phyloP scores from a whole-genome alignment of 2,113 vertebrate species.

The Hystrix brachyura region DNA sequence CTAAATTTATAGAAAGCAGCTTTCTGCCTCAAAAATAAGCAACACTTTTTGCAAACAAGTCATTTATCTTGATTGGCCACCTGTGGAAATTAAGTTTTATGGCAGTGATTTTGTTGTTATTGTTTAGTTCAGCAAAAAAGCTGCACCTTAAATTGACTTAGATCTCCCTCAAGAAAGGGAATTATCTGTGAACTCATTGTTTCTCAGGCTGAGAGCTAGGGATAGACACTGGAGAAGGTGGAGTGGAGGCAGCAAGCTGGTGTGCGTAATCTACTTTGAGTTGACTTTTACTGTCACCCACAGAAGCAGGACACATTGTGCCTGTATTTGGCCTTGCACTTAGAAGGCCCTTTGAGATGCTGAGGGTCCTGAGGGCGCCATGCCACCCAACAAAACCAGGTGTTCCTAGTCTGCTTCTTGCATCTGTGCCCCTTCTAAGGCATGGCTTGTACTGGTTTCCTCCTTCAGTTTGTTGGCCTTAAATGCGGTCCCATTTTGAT shows the following conservation, averaged over 20 bases:
- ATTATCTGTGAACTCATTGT: not conserved
- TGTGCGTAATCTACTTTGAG: not conserved
- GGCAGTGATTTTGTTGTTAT: not conserved
- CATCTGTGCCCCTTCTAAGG: not conserved
- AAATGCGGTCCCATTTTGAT: not conserved
- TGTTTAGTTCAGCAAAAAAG: not conserved
- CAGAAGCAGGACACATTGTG: not conserved
- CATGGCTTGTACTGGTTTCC: not conserved
- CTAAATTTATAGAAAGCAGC: conserved; percentile 52
- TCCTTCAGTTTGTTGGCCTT: not conserved
- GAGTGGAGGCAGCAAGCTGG: not conserved
- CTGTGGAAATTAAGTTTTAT: not conserved
- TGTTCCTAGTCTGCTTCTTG: too few relatives aligned
- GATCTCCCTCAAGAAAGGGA: conserved; percentile 63
- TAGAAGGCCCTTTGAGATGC: not conserved
- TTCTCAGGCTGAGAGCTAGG: not conserved
- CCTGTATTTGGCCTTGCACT: not conserved
- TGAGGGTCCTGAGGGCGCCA: not conserved
- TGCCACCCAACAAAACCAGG: not conserved
- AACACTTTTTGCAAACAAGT: conserved; percentile 56
- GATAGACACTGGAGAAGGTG: not conserved
- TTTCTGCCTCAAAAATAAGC: conserved; percentile 46
- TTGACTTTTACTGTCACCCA: conserved; percentile 8
- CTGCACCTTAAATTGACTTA: conserved; percentile 40
- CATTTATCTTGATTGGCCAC: conserved; percentile 57